Percentiles rank a stretch among this genome's conserved stretches.
phyloP scores from a whole-genome alignment of 2,797 vertebrate genomes.

The Ceryle rudis region DNA sequence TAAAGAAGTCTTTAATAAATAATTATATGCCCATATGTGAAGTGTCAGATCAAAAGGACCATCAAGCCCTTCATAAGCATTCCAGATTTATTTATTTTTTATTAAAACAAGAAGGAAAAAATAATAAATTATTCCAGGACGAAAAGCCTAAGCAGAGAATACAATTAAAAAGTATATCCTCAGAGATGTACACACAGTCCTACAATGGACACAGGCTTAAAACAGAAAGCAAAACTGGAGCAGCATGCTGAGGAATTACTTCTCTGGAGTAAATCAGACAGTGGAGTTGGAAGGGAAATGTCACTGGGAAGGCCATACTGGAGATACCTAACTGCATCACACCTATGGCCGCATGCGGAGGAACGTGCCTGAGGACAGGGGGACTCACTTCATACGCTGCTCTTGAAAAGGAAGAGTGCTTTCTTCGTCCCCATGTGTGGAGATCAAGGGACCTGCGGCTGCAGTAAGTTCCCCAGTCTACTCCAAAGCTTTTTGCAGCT shows the following conservation, averaged over 20 bases:
- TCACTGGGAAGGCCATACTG: rapidly evolving
- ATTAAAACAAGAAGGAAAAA: constrained; percentile 40
- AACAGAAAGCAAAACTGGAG: background rate
- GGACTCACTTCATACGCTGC: background rate
- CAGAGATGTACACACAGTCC: background rate
- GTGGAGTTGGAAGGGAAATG: background rate
- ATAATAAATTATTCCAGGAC: background rate
- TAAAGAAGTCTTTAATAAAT: constrained; percentile 70
- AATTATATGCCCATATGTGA: constrained; percentile 45
- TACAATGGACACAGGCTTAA: background rate
- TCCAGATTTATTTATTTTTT: constrained; percentile 56
- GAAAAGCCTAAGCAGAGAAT: background rate
- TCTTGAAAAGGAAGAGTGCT: background rate
- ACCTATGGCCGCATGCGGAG: rapidly evolving
- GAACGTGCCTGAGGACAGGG: background rate
- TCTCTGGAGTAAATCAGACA: background rate
- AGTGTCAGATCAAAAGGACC: constrained; percentile 67
- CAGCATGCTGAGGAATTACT: background rate
- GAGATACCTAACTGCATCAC: background rate
- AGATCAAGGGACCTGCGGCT: rapidly evolving
- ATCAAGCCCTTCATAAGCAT: constrained; percentile 27
- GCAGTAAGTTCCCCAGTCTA: background rate
- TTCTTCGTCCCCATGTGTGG: background rate
- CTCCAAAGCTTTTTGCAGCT: background rate
- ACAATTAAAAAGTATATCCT: background rate